Evolutionary conservation across 2,113 vertebrate species (phyloP).

Genomic region (Scatophagus argus): DNA sequence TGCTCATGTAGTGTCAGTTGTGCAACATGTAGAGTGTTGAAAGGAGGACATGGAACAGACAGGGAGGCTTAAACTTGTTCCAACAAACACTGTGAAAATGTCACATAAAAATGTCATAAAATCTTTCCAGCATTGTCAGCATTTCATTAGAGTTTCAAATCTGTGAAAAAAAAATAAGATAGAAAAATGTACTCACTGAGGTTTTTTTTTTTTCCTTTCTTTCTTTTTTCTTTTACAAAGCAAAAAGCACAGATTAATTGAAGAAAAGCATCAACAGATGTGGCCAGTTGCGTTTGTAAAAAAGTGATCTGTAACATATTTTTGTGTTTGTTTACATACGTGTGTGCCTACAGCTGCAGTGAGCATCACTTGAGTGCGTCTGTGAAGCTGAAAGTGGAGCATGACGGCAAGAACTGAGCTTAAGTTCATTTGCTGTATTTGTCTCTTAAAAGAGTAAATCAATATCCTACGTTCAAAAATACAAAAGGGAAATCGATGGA

Average conservation of each 20-base stretch:
- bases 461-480: not conserved
- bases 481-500: slow-evolving; percentile 1
- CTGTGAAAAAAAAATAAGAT: slow-evolving; percentile 17
- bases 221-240: too few species aligned
- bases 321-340: not conserved
- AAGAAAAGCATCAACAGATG: not conserved
- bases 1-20: not conserved
- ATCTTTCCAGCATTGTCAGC: slow-evolving; percentile 69
- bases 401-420: not conserved
- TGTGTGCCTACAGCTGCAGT: not conserved
- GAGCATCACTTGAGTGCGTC: not conserved
- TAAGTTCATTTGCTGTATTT: slow-evolving; percentile 8
- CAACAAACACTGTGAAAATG: slow-evolving; percentile 68
- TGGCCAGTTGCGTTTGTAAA: not conserved
- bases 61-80: slow-evolving; percentile 75
- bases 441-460: not conserved
- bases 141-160: slow-evolving; percentile 71
- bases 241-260: not conserved
- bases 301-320: not conserved
- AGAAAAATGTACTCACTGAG: slow-evolving; percentile 4
- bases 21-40: not conserved
- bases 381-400: not conserved
- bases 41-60: slow-evolving; percentile 32
- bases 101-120: slow-evolving; percentile 65
- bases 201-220: too few species aligned